Percentiles rank a stretch among this genome's conserved stretches.
Evolutionary conservation across 1,140 invertebrate species (phyloP).

Genomic region (Proales similis): DNA sequence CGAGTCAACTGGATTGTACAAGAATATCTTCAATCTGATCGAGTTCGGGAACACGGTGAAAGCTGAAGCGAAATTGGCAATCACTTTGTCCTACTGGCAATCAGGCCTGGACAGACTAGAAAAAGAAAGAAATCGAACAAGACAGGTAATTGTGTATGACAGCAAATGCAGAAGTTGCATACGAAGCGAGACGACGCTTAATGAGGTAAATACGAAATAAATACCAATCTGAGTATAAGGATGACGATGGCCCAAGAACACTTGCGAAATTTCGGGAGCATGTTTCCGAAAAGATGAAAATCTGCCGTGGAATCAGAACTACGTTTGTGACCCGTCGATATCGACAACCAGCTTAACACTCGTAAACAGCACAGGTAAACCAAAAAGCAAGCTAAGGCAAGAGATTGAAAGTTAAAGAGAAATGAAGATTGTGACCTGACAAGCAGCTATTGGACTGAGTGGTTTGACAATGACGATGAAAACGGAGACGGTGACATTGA

Average conservation of each 20-base stretch:
- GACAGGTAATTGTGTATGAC: conserved; percentile 15
- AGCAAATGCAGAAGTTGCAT: conserved; percentile 9
- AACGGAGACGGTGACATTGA: conserved; percentile 28
- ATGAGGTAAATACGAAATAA: too few relatives aligned
- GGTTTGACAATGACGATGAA: conserved; percentile 10
- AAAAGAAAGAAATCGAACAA: conserved; percentile 9
- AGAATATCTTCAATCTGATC: too few relatives aligned
- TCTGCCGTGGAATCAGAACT: conserved; percentile 3
- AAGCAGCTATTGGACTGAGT: conserved; percentile 2
- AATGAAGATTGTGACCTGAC: too few relatives aligned
- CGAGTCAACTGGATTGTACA: too few relatives aligned
- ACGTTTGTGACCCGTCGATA: not conserved
- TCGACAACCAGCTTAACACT: conserved; percentile 1
- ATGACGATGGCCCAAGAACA: conserved; percentile 4
- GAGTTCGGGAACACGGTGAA: too few relatives aligned
- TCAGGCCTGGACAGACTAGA: not conserved
- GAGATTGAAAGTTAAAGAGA: too few relatives aligned
- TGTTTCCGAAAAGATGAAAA: conserved; percentile 14
- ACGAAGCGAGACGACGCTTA: not conserved
- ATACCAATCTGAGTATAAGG: too few relatives aligned
- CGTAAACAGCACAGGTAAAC: too few relatives aligned
- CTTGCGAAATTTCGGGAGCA: conserved; percentile 29
- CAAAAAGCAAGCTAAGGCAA: too few relatives aligned
- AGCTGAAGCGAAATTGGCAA: too few relatives aligned
- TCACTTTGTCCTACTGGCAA: too few relatives aligned